These are phyloP conservation scores for Centroberyx gerrardi DNA, from an alignment of 2,797 vertebrate genomes.

Conservation along the genomic window DNA sequence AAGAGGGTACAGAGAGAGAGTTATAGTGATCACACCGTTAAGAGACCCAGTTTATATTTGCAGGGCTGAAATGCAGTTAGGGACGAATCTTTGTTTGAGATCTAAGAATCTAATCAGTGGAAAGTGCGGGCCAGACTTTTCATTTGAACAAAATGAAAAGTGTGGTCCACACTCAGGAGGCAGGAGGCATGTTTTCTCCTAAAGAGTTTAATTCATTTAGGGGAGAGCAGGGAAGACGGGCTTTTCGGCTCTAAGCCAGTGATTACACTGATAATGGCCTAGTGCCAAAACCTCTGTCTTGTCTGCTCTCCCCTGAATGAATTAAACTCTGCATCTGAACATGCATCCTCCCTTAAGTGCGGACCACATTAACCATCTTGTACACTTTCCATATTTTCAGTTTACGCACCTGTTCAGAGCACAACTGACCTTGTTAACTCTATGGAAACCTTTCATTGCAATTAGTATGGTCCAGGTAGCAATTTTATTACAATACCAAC, in stretches of 20 bases:
- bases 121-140: not conserved
- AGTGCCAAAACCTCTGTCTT: constrained; percentile 36
- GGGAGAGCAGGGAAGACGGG: not conserved
- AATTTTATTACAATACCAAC: not conserved
- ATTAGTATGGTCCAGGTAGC: constrained; percentile 20
- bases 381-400: constrained; percentile 29
- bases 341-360: constrained; percentile 9
- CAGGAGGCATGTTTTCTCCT: constrained; percentile 7
- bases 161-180: constrained; percentile 14
- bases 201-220: constrained; percentile 27
- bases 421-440: constrained; percentile 44
- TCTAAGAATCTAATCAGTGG: constrained; percentile 9
- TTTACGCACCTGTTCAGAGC: constrained; percentile 42
- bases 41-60: constrained; percentile 17
- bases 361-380: constrained; percentile 35
- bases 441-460: constrained; percentile 55
- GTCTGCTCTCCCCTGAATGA: constrained; percentile 15
- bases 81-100: constrained; percentile 5
- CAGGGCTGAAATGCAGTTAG: constrained; percentile 7
- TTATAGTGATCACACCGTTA: constrained; percentile 26
- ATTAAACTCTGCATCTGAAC: constrained; percentile 2
- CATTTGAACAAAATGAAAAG: not conserved
- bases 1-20: constrained; percentile 12
- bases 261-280: constrained; percentile 33
- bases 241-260: constrained; percentile 18